These are phyloP conservation scores for Scaptomyza cyrtandrae DNA, from an alignment of 2,888 invertebrate species.

Conservation along the genomic window DNA sequence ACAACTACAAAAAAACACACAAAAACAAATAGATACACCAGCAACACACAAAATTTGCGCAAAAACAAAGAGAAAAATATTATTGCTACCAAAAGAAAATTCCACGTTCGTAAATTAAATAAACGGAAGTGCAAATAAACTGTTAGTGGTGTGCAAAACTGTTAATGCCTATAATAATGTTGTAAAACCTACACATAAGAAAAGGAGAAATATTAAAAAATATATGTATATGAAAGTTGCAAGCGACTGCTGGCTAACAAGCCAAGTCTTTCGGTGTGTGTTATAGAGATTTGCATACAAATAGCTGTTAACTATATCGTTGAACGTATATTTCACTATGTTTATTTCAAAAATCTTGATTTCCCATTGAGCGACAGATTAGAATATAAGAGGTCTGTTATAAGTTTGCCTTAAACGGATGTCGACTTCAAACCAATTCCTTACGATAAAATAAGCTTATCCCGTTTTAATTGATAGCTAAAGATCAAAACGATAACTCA, in stretches of 20 bases:
- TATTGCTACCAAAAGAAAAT: slow-evolving; percentile 14
- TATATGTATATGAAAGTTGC: slow-evolving; percentile 45
- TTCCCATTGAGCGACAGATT: not conserved
- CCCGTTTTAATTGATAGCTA: too few species aligned
- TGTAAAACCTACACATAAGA: not conserved
- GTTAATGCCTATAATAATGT: slow-evolving; percentile 14
- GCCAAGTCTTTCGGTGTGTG: slow-evolving; percentile 13
- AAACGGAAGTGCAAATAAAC: slow-evolving; percentile 50
- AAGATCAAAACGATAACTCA: too few species aligned
- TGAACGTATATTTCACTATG: not conserved
- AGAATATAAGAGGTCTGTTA: not conserved
- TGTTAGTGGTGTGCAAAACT: slow-evolving; percentile 27
- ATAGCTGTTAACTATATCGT: slow-evolving; percentile 17
- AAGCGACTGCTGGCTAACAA: slow-evolving; percentile 1
- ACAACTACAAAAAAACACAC: slow-evolving; percentile 28
- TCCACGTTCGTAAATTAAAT: slow-evolving; percentile 30
- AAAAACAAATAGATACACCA: slow-evolving; percentile 9
- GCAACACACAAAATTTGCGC: slow-evolving; percentile 37
- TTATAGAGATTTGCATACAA: slow-evolving; percentile 50
- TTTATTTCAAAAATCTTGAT: slow-evolving; percentile 4
- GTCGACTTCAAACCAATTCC: not conserved
- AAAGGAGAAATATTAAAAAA: not conserved
- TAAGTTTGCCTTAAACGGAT: not conserved
- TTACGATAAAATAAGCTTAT: not conserved
- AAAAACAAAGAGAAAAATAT: slow-evolving; percentile 36